Evolutionary conservation across 2,113 vertebrate species (phyloP).

Genomic region (Osmerus mordax): DNA sequence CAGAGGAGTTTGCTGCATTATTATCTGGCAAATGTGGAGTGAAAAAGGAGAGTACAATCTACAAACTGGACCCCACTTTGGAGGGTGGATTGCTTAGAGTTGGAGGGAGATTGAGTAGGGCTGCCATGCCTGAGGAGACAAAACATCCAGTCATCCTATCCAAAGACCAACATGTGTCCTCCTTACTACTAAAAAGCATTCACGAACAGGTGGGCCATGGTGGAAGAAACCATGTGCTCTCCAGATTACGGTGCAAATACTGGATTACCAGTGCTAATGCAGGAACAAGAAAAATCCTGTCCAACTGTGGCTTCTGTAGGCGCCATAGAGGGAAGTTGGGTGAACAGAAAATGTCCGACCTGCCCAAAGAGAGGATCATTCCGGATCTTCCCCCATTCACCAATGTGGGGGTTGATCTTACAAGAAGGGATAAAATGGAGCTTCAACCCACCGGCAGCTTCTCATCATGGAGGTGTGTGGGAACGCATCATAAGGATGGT

Average conservation of each 20-base stretch:
- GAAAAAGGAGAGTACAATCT: not conserved
- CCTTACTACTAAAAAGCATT: not conserved
- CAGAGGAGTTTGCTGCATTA: not conserved
- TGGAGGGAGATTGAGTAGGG: not conserved
- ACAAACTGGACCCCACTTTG: not conserved
- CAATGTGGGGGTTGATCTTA: not conserved
- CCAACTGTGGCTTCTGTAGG: not conserved
- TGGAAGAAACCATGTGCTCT: not conserved
- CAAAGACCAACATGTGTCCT: not conserved
- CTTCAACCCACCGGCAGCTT: no score
- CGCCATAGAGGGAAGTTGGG: not conserved
- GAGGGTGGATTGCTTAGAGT: not conserved
- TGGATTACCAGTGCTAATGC: not conserved
- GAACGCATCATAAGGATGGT: no score
- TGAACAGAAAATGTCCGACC: conserved; percentile 14
- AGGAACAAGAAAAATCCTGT: not conserved
- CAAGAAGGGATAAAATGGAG: no score
- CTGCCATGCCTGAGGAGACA: no score
- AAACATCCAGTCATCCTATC: not conserved
- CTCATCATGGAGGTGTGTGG: no score
- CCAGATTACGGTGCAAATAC: not conserved
- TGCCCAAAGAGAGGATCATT: not conserved
- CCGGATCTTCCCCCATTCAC: conserved; percentile 3
- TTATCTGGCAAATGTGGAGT: not conserved
- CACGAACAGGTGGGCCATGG: not conserved